phyloP scores from a whole-genome alignment of 2,113 vertebrate genomes.

The Ranitomeya imitator region DNA sequence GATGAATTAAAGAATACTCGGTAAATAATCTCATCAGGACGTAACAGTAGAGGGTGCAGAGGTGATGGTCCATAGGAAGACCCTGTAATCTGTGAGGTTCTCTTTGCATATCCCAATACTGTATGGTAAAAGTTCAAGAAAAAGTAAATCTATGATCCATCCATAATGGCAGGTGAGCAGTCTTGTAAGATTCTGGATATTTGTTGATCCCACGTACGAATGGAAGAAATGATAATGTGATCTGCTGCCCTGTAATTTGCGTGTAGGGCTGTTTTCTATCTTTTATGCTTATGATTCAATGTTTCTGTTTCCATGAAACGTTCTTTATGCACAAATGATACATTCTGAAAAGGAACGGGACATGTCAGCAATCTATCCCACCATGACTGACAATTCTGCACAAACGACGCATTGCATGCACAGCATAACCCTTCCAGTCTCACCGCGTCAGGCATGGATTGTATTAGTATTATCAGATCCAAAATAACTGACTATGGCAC shows the following conservation, averaged over 20 bases:
- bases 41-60: too few species aligned
- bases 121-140: too few species aligned
- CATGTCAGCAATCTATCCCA: not conserved
- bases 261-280: not conserved
- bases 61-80: too few species aligned
- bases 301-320: not conserved
- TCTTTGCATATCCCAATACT: too few species aligned
- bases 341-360: not conserved
- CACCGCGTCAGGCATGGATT: not conserved
- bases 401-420: not conserved
- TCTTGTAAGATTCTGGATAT: not conserved
- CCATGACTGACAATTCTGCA: not conserved
- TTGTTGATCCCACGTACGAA: not conserved
- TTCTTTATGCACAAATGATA: not conserved
- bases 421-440: not conserved
- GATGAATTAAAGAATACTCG: not conserved
- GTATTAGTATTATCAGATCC: not conserved
- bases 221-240: not conserved
- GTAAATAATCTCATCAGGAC: not conserved
- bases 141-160: too few species aligned
- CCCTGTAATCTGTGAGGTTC: too few species aligned
- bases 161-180: not conserved
- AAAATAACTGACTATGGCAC: not conserved
- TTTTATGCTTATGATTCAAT: not conserved
- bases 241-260: not conserved